Evolutionary conservation across 2,888 invertebrate genomes (phyloP), one percentile per base, ranked within the genome.

Genomic region (Cremastinae sp.): DNA sequence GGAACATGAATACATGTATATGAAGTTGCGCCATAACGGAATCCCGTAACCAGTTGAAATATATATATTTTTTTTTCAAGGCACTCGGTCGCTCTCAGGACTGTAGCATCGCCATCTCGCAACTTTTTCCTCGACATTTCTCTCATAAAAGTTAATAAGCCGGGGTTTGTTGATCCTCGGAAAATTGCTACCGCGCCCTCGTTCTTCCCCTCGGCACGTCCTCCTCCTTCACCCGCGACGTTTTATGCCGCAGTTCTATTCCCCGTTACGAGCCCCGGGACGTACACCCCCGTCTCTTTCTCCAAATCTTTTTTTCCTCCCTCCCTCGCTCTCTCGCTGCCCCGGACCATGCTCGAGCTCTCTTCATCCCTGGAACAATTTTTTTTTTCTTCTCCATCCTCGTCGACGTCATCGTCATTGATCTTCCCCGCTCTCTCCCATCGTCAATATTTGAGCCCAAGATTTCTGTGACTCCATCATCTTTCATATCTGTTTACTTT

Each of bases 81-180:
- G 53, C 75, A 73, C 79, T 78, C 74, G 49, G 65, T 75, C 58
- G 58, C 59, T 64, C 41, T 59, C 55, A 59, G 37, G 41, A 14
- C 35, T 10, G 59, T 66, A 49, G 49, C 76, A 77, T 73, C 69
- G 75, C 74, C 78, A 58, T 79, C 78, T 76, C 78, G 79, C 78
- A 78, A 80, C 80, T 80, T 82, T 80, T 82, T 82, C 70, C 77
- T 77, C 78, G 80, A 80, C 81, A 72, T 79, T 76, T 78, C 80
- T 75, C 82, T 85, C 86, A 83, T 87, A 87, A 87, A 87, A 87
- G 85, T 87, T 87, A 87, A 87, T 87, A 87, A 87, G 85, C 85
- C 83, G 78, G 80, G 83, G 83, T 85, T 85, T 85, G 86, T 86
- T 86, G 86, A 87, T 86, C 83, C 85, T 82, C 82, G 81, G 83